Base-by-base conservation (phyloP, 2,888 invertebrate genomes). In the Argynnis bischoffii region DNA sequence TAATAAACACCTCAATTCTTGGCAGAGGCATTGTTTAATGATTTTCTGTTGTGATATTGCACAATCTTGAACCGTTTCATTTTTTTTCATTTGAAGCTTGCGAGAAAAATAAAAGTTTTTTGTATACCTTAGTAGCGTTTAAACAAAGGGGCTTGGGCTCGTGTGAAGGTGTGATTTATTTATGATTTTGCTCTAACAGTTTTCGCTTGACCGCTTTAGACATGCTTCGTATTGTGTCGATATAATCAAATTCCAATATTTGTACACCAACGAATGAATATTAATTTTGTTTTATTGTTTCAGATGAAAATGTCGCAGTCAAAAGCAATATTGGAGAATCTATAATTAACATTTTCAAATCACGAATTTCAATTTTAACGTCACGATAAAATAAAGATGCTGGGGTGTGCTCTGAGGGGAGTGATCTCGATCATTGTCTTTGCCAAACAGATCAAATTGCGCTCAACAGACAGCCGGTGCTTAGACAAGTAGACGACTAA, bases 1-100 rank as follows among this genome's bases (percentile, higher is more conserved):
- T 91, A 91, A 90, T 92, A 92, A 92, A 92, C 92, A 91, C 92
- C 92, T 92, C 92, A 92, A 90, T 90, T 90, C 91, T 83, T 81
- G 85, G 92, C 91, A 89, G 81, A 83, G 87, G 86, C 85, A 88
- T 92, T 92, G 90, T 92, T 92, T 92, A 92, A 92, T 91, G 90
- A 91, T 84, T 88, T 84, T 89, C 87, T 89, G 89, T 90, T 89
- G 91, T 91, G 90, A 92, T 91, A 84, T 92, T 92, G 92, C 91
- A 91, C 92, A 92, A 92, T 88, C 83, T 85, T 83, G 76, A 86
- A 75, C 81, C 83, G 85, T 81, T 82, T 83, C 75, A 69, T 74
- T 78, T 77, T 87, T 87, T 91, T 90, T 85, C 85, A 78, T 79
- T 75, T 78, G 77, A 77, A 79, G 79, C 83, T 86, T 86, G 88